Evolutionary conservation across 2,888 invertebrate genomes (phyloP).

Genomic region (Chironomus tentans): DNA sequence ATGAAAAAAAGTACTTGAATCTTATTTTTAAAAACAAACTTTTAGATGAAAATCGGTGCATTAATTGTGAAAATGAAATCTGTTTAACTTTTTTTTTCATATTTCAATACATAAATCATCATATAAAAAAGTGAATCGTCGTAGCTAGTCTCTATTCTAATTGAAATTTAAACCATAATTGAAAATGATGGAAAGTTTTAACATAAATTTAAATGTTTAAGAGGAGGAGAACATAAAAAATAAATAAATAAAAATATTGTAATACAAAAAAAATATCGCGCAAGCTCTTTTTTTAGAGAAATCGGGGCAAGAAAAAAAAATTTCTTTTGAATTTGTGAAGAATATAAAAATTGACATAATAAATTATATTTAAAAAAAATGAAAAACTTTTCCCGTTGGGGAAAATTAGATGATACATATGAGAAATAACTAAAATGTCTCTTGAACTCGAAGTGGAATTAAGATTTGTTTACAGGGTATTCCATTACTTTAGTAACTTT

Average conservation of each 20-base stretch:
- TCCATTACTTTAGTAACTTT: too few relatives aligned
- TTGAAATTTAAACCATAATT: neutral
- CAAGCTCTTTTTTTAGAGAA: neutral
- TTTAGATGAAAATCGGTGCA: slow-evolving; percentile 3
- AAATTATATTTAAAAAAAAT: too few relatives aligned
- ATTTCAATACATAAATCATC: neutral
- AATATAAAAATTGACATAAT: too few relatives aligned
- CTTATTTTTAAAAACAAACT: neutral
- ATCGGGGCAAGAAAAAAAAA: too few relatives aligned
- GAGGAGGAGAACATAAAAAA: neutral
- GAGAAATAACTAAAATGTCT: too few relatives aligned
- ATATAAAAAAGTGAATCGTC: neutral
- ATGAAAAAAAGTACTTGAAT: neutral
- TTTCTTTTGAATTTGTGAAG: too few relatives aligned
- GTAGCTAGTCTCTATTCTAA: slow-evolving; percentile 6
- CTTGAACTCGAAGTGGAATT: too few relatives aligned
- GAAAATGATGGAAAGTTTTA: neutral
- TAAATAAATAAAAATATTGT: neutral
- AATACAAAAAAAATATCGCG: neutral
- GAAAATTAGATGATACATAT: too few relatives aligned
- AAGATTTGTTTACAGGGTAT: too few relatives aligned
- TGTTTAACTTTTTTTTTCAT: neutral
- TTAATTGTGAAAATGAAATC: neutral
- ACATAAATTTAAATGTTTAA: slow-evolving; percentile 4
- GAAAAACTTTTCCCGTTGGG: too few relatives aligned